Base-by-base conservation (phyloP, 2,113 vertebrate genomes). In the Pelecanus crispus region DNA sequence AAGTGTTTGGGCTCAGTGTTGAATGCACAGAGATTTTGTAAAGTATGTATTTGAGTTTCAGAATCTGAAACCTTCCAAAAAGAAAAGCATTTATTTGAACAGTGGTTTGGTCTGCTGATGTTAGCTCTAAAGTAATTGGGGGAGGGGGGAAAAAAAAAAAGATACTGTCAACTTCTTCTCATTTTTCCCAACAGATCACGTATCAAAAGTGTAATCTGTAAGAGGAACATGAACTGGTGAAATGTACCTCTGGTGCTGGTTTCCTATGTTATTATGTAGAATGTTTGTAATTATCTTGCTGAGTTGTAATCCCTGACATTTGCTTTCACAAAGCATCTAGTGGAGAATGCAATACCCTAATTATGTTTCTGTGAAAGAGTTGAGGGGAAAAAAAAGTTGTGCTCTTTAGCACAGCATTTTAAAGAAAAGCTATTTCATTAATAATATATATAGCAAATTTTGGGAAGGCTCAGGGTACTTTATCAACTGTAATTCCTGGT, bases 251-350 rank as follows among this genome's bases (percentile, higher is more conserved):
- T 88, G 50, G 68, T 93, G 47, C 24, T 84, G 42, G 32, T 92
- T 93, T 88, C 67, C 70, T 94, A 14, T 53, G 62, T 73, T 90
- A 67, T 88, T 89, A 87, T 94, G 47, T 44, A 90, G 62, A 96
- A 85, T 74, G 72, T 92, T 95, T 67, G 81, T 94, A 95, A 94
- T 95, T 86, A 74, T 81, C 75, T 92, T 94, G 65, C 80, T 86
- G 84, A 94, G 55, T 85, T 3, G 22, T 94, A 92, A 92, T 96
- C 91, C 85, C 81, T 95, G 77, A 92, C 81, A 86, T 93, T 95
- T 86, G 36, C 73, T 94, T 92, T 94, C 56, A 91, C 75, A 94
- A 90, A 85, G 67, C 79, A 66, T 73, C 77, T 91, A 65, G 52
- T 28, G 79, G 88, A 93, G 93, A 95, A 89, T 86, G 85, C 73